Base-by-base conservation (phyloP, 2,797 vertebrate genomes). In the Percopsis omiscomaycus region DNA sequence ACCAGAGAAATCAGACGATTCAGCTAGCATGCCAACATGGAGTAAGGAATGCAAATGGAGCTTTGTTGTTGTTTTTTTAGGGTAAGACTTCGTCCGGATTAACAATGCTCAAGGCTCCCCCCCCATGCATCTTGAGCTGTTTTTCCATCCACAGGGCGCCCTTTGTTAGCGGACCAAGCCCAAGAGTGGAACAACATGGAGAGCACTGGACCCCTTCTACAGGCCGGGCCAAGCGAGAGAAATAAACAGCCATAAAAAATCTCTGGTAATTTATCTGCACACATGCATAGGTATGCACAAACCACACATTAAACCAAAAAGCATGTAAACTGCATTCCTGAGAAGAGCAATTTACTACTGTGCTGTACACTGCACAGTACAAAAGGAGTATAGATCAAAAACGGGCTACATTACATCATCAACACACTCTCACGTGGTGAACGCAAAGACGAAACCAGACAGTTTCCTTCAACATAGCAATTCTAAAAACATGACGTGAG, bases 151-250 rank as follows among this genome's bases (percentile, higher is more conserved):
- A 87, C 81, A 84, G 83, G 80, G 80, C 75, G 71, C 71, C 81
- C 79, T 91, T 91, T 92, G 89, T 89, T 84, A 80, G 70, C 49
- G 59, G 71, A 85, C 89, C 85, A 87, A 88, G 68, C 71, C 80
- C 68, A 5, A 53, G 55, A 64, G 69, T 50, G 77, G 75, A 66
- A 82, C 63, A 68, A 62, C 72, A 73, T 73, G 66, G 76, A 66
- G 72, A 78, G 66, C 75, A 81, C 75, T 73, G 60, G 77, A 77
- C 74, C 73, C 81, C 79, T 70, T 71, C 64, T 73, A 78, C 75
- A 80, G 86, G 87, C 74, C 78, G 54, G 44, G 51, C 63, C 54
- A 27, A 27, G 14, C 30, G 27, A 59, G 71, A 72, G 68, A 77
- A 75, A 78, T 59, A 73, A 78, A 72, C 69, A 74, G 71, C 69